Percentiles rank a stretch among this genome's conserved stretches.
Conservation (phyloP, 2,888 invertebrate genomes). For the Micoletzkya japonica region DNA sequence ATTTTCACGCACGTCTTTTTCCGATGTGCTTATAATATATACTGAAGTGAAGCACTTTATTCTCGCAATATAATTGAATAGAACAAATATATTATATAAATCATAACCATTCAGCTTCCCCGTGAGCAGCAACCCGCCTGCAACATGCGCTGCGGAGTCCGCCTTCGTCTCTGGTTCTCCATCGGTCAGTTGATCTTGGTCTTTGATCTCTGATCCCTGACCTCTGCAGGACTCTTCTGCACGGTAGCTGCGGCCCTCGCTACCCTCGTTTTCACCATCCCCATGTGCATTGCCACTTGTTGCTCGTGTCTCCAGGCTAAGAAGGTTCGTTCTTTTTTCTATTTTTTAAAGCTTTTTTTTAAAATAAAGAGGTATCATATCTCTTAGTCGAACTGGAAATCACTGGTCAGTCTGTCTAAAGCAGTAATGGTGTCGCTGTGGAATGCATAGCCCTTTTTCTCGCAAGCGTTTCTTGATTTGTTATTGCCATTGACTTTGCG, state of each 20-base stretch:
- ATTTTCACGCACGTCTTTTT: not conserved
- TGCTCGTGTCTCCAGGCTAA: constrained; percentile 59
- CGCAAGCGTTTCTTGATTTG: no score
- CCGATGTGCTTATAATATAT: not conserved
- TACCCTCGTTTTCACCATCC: constrained; percentile 56
- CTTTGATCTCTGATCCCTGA: not conserved
- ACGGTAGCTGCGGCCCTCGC: constrained; percentile 32
- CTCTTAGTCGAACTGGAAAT: constrained; percentile 12
- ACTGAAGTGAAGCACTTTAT: no score
- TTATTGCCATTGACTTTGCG: not conserved
- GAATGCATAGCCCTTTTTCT: no score
- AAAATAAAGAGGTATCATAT: no score
- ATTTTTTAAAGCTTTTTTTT: no score
- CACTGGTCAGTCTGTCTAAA: not conserved
- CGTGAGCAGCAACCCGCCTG: constrained; percentile 43
- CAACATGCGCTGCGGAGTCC: constrained; percentile 33
- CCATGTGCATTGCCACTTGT: constrained; percentile 62
- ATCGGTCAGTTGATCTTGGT: constrained; percentile 40
- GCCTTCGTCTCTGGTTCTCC: constrained; percentile 58
- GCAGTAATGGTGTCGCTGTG: no score
- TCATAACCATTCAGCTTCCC: constrained; percentile 1
- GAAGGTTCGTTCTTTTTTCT: constrained; percentile 47
- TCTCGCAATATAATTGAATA: no score
- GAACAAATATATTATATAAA: not conserved
- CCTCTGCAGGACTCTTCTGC: constrained; percentile 6